These are phyloP conservation scores for Taeniopygia guttata DNA, from an alignment of 2,797 vertebrate genomes.

Conservation along the genomic window DNA sequence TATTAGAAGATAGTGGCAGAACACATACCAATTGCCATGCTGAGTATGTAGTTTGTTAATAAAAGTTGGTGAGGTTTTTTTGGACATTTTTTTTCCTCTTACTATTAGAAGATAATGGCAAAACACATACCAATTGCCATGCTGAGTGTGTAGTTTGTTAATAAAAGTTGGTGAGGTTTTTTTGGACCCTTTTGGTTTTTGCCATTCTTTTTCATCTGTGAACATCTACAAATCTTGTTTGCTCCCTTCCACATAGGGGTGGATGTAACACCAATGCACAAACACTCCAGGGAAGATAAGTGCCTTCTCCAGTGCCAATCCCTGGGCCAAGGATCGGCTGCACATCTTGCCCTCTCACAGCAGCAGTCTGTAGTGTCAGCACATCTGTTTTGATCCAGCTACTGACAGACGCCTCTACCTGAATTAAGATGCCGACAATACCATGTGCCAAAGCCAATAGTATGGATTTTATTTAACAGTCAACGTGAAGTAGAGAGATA, in stretches of 20 bases:
- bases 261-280: background rate
- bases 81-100: background rate
- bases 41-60: background rate
- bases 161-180: background rate
- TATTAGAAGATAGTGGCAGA: background rate
- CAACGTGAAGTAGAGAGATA: background rate
- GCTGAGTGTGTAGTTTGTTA: background rate
- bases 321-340: background rate
- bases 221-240: background rate
- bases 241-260: background rate
- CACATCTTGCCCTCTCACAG: background rate
- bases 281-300: background rate
- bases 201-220: background rate
- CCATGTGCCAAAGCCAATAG: background rate
- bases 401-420: background rate
- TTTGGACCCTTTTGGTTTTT: background rate
- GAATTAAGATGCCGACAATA: background rate
- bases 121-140: background rate
- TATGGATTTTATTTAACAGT: background rate
- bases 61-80: background rate
- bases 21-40: background rate
- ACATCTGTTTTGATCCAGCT: background rate
- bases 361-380: background rate
- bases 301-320: background rate
- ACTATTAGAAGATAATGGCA: background rate